Conservation (phyloP, 1,140 invertebrate species). For the Papilio polytes region DNA sequence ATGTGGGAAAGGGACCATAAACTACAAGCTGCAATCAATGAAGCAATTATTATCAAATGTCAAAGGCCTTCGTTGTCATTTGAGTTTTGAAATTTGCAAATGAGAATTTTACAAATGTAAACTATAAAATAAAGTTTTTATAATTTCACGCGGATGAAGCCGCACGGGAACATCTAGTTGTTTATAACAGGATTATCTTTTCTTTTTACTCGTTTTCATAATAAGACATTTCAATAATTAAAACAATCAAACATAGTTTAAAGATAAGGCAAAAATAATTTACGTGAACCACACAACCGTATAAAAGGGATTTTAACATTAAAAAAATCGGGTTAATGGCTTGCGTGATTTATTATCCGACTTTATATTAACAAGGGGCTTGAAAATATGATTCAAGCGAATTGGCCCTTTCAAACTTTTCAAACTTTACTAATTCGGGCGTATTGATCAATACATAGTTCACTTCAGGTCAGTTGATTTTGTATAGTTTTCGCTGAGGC, state of each 20-base stretch:
- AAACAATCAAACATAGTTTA: not conserved
- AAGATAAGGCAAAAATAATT: not conserved
- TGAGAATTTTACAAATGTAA: no score
- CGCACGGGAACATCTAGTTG: no score
- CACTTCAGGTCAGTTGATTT: not conserved
- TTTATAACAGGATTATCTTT: no score
- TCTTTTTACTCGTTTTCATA: no score
- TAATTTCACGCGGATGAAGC: no score
- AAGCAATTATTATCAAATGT: no score
- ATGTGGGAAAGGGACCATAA: no score
- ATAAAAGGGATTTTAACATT: not conserved
- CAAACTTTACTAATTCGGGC: constrained; percentile 23
- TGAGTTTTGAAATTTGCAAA: no score
- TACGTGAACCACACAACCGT: not conserved
- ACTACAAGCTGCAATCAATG: no score
- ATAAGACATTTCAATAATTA: no score
- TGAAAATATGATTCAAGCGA: constrained; percentile 28
- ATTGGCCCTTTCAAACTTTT: constrained; percentile 29
- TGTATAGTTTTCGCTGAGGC: not conserved
- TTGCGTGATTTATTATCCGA: constrained; percentile 13
- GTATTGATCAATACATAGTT: constrained; percentile 19
- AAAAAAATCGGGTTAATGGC: constrained; percentile 13
- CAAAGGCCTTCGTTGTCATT: no score
- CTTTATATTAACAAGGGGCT: constrained; percentile 8
- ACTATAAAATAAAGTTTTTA: no score